These are phyloP conservation scores for Geodia barretti DNA, from an alignment of 37 sponge, comb jelly and placozoan species.

Conservation along the genomic window DNA sequence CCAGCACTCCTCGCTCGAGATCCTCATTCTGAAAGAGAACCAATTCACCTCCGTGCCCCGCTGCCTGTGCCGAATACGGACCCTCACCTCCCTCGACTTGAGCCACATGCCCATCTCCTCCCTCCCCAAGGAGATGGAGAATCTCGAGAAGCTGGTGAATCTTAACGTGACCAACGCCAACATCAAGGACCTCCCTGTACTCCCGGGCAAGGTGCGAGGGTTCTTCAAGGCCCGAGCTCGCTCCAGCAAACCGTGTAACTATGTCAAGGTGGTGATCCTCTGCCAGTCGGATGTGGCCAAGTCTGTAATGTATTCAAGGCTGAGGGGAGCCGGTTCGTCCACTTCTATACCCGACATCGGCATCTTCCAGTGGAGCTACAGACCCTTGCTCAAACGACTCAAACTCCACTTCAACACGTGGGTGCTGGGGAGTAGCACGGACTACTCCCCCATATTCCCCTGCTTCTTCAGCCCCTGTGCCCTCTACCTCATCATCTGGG, in stretches of 20 bases:
- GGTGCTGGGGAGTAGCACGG: conserved; percentile 47
- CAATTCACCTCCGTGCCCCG: conserved; percentile 57
- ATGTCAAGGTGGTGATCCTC: conserved; percentile 61
- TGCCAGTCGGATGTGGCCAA: conserved; percentile 61
- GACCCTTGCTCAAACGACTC: conserved; percentile 33
- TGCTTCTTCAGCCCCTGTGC: conserved; percentile 72
- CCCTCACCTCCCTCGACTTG: conserved; percentile 74
- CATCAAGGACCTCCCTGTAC: conserved; percentile 49
- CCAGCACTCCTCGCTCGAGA: conserved; percentile 63
- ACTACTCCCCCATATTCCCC: conserved; percentile 50
- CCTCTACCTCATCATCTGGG: conserved; percentile 71
- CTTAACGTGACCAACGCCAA: conserved; percentile 47
- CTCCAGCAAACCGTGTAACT: conserved; percentile 61
- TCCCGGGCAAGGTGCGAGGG: conserved; percentile 30
- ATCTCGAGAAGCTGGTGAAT: conserved; percentile 61
- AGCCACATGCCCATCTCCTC: conserved; percentile 46
- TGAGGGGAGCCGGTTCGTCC: conserved; percentile 12
- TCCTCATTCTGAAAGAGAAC: conserved; percentile 66
- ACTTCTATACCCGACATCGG: conserved; percentile 8
- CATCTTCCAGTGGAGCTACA: conserved; percentile 54
- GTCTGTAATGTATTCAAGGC: conserved; percentile 31
- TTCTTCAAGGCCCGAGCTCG: conserved; percentile 53
- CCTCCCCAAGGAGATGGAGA: conserved; percentile 70
- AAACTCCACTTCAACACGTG: conserved; percentile 76
- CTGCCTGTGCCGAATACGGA: conserved; percentile 60